phyloP scores from a whole-genome alignment of 1,140 invertebrate species.

The Drusus annulatus region DNA sequence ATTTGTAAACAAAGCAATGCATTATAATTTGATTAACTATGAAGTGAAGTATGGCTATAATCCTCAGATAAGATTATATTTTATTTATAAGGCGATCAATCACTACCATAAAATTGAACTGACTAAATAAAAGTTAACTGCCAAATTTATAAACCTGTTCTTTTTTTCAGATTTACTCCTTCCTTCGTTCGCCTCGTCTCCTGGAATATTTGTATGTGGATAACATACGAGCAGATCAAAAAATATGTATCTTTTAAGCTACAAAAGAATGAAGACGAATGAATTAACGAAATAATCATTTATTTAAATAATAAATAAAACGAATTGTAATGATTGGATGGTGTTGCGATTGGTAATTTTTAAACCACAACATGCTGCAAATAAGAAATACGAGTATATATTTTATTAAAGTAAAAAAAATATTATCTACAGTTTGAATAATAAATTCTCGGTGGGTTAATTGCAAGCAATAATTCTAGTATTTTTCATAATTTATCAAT shows the following conservation, averaged over 20 bases:
- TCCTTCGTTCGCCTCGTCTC: constrained; percentile 79
- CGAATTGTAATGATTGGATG: neutral
- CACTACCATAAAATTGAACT: too few relatives aligned
- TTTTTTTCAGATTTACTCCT: constrained; percentile 74
- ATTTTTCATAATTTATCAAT: too few relatives aligned
- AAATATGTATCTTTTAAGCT: constrained; percentile 45
- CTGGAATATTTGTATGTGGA: constrained; percentile 84
- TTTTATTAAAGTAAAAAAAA: too few relatives aligned
- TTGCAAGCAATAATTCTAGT: too few relatives aligned
- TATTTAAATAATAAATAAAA: neutral
- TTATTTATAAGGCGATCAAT: too few relatives aligned
- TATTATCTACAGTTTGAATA: too few relatives aligned
- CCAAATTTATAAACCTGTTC: neutral
- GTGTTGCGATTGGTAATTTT: neutral
- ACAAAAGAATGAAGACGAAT: constrained; percentile 24
- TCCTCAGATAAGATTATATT: too few relatives aligned
- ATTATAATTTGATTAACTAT: too few relatives aligned
- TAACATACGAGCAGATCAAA: constrained; percentile 83
- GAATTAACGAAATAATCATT: neutral
- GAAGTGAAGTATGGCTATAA: too few relatives aligned
- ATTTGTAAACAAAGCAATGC: too few relatives aligned
- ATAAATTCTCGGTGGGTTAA: too few relatives aligned
- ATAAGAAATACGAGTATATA: neutral
- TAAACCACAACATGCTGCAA: neutral
- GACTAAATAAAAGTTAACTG: neutral